Base-by-base conservation (phyloP, 2,888 invertebrate genomes). In the Chymomyza amoena region DNA sequence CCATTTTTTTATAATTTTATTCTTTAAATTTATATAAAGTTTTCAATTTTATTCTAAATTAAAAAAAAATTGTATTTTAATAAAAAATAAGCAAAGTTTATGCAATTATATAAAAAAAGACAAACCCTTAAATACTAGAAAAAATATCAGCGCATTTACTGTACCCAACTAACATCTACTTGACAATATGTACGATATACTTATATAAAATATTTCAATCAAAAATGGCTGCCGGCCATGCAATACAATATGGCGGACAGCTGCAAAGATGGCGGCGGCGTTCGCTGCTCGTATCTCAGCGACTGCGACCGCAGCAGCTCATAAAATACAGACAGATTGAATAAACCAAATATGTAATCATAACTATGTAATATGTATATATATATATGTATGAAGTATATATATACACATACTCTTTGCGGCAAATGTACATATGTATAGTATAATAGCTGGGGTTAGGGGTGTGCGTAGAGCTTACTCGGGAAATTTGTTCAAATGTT, bases 401-500 rank as follows among this genome's bases (percentile, higher is more conserved):
- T 9, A 39, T 73, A 45, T 45, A 4, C 39, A 45, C 39, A 45
- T 45, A 10, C 39, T 45, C 4, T 45, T 45, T 45, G 39, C 39
- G 39, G 13, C 39, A 45, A 32, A 13, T 6, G 6, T 32, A 32
- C 7, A 1, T 7, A 36, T 9, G 36, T 7, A 9, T 9, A 36
- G n/a, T 13, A 16, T 13, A 10, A 7, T 16, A 6, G 54, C 3
- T 7, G 54, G 18, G 20, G 64, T 60, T 69, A 57, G 67, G 61
- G 65, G 69, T 72, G 69, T 28, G 36, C 28, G 54, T 63, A 63
- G 39, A 36, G 45, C 45, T 50, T 56, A 52, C 25, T 45, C 18
- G 39, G 64, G 36, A 56, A 81, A 84, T 81, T 75, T 76, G 73
- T 68, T 73, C 82, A 87, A 87, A 85, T 87, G 87, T 84, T 87